Percentiles rank a stretch among this genome's conserved stretches.
These are phyloP conservation scores for Punctoribates punctum DNA, from an alignment of 2,888 invertebrate species.

Conservation along the genomic window DNA sequence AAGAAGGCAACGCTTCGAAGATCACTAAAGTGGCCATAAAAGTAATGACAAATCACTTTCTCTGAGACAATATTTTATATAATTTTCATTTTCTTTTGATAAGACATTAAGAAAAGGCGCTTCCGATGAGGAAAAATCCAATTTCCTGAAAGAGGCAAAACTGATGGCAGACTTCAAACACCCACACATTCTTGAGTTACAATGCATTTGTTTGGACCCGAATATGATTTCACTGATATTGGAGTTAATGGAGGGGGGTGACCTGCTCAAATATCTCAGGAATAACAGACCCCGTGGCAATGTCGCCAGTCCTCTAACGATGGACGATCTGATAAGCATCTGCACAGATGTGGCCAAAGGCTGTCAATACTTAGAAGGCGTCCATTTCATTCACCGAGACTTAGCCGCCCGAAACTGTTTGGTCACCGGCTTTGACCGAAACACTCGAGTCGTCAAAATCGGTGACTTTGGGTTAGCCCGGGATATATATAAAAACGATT, in stretches of 20 bases:
- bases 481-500: conserved; percentile 95
- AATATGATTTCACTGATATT: conserved; percentile 90
- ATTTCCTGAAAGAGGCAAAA: conserved; percentile 93
- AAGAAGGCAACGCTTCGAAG: not conserved
- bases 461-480: conserved; percentile 95
- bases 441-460: conserved; percentile 78
- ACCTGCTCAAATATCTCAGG: conserved; percentile 82
- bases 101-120: conserved; percentile 88
- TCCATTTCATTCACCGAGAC: conserved; percentile 93
- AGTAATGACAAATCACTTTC: conserved; percentile 56
- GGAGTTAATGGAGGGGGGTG: conserved; percentile 97
- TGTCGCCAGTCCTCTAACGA: conserved; percentile 58
- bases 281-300: conserved; percentile 72
- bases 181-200: conserved; percentile 83
- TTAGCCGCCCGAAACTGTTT: conserved; percentile 93
- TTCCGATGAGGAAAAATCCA: conserved; percentile 79
- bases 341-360: conserved; percentile 94
- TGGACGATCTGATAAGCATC: conserved; percentile 82
- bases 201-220: conserved; percentile 90
- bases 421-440: conserved; percentile 59
- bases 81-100: not conserved
- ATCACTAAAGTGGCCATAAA: conserved; percentile 78
- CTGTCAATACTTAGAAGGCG: conserved; percentile 90
- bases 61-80: not conserved
- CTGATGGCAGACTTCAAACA: conserved; percentile 97